These are phyloP conservation scores for Noctilio leporinus DNA, from an alignment of 2,113 vertebrate genomes.

Conservation along the genomic window DNA sequence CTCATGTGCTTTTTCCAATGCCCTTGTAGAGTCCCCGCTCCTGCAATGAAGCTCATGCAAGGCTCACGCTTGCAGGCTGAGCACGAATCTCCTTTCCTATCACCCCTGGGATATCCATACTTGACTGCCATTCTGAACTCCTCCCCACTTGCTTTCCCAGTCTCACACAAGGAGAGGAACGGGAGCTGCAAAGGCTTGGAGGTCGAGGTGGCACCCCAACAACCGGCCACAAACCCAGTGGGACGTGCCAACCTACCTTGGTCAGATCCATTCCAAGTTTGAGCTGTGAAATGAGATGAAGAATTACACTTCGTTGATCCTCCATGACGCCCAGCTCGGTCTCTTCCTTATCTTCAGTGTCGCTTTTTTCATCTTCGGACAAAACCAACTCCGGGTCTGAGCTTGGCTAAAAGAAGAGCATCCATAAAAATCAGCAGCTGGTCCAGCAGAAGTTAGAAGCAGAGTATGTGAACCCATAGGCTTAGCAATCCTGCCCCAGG, in stretches of 20 bases:
- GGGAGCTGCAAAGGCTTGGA: accelerated
- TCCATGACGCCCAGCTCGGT: slow-evolving; percentile 92
- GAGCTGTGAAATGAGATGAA: slow-evolving; percentile 95
- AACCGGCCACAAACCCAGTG: accelerated
- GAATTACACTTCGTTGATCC: slow-evolving; percentile 92
- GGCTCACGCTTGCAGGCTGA: background rate
- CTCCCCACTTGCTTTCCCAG: background rate
- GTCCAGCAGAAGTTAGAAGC: background rate
- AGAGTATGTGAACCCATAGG: accelerated
- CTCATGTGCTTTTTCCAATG: background rate
- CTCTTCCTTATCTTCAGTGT: slow-evolving; percentile 91
- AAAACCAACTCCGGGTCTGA: slow-evolving; percentile 82
- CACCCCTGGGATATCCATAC: accelerated
- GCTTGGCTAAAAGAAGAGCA: slow-evolving; percentile 74
- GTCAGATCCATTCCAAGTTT: slow-evolving; percentile 98
- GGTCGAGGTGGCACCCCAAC: background rate
- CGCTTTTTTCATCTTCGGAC: slow-evolving; percentile 89
- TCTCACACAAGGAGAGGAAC: accelerated
- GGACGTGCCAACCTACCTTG: slow-evolving; percentile 78
- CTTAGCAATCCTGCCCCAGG: background rate
- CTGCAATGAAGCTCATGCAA: background rate
- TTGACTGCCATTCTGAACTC: background rate
- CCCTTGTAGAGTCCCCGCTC: too few species aligned
- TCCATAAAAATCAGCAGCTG: slow-evolving; percentile 42
- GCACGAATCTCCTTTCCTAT: background rate